Conservation (phyloP, 2,797 vertebrate genomes). For the Typhlichthys eigenmanni region DNA sequence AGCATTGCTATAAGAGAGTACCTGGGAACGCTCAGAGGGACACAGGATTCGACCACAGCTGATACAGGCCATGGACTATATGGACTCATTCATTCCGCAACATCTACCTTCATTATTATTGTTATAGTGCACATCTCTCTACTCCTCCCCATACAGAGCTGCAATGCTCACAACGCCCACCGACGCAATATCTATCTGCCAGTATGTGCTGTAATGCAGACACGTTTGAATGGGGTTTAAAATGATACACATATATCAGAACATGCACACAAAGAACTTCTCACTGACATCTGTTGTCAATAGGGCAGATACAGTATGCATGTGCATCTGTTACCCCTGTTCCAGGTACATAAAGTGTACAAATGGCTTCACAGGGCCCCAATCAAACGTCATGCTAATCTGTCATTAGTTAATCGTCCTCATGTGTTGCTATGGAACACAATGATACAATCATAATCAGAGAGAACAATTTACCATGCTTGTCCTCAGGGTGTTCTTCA, state of each 20-base stretch:
- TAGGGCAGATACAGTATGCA: background rate
- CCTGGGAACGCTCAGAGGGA: constrained; percentile 50
- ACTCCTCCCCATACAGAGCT: too few species aligned
- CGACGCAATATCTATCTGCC: too few species aligned
- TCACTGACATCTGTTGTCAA: background rate
- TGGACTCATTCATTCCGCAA: constrained; percentile 34
- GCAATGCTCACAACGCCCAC: too few species aligned
- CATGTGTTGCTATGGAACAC: constrained; percentile 4
- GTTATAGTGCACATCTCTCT: too few species aligned
- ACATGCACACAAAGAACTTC: background rate
- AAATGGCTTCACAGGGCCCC: too few species aligned
- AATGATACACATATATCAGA: constrained; percentile 1
- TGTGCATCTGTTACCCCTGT: background rate
- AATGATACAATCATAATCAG: constrained; percentile 24
- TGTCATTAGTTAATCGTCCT: background rate
- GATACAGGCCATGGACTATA: constrained; percentile 38
- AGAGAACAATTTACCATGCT: constrained; percentile 13
- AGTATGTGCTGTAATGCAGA: background rate
- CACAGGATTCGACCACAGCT: constrained; percentile 49
- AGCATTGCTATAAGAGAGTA: constrained; percentile 38
- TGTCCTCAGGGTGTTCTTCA: constrained; percentile 33
- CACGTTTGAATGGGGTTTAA: constrained; percentile 21
- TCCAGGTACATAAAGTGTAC: too few species aligned
- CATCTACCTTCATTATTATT: background rate
- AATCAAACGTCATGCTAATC: background rate